Percentiles rank a stretch among this genome's conserved stretches.
Conservation (phyloP, 2,888 invertebrate genomes). For the Abscondita cerata region DNA sequence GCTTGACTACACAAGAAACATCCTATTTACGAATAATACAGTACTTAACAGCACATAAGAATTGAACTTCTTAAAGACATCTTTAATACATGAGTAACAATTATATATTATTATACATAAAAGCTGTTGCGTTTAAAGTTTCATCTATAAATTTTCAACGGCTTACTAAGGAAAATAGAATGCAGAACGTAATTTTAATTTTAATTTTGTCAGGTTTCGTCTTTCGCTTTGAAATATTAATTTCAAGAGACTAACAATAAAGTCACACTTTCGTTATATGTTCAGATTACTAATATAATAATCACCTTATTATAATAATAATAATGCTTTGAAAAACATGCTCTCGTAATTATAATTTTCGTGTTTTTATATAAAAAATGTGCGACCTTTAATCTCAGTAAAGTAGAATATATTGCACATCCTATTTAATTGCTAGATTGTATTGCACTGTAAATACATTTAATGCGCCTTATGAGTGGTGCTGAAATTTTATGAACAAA, state of each 20-base stretch:
- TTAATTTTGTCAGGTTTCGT: constrained; percentile 35
- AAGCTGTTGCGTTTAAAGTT: constrained; percentile 6
- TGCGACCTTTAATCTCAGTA: no score
- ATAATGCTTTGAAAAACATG: constrained; percentile 1
- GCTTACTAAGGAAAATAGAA: constrained; percentile 18
- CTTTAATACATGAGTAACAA: no score
- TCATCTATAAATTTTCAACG: constrained; percentile 19
- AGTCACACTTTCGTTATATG: constrained; percentile 5
- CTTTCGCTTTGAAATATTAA: constrained; percentile 26
- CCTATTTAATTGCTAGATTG: constrained; percentile 7
- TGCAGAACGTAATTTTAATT: constrained; percentile 38
- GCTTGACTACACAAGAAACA: no score
- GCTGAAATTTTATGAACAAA: constrained; percentile 8
- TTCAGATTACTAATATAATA: constrained; percentile 18
- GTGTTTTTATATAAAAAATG: background rate
- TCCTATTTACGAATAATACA: no score
- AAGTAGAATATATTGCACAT: background rate
- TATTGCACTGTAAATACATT: constrained; percentile 23
- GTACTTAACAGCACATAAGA: no score
- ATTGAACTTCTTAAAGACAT: no score
- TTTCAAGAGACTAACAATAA: constrained; percentile 9
- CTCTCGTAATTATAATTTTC: background rate
- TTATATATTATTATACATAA: no score
- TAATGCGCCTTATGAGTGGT: constrained; percentile 1
- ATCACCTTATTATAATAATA: constrained; percentile 8